Conservation (phyloP, 92 coral and sea anemone species). For the Porites divaricata region DNA sequence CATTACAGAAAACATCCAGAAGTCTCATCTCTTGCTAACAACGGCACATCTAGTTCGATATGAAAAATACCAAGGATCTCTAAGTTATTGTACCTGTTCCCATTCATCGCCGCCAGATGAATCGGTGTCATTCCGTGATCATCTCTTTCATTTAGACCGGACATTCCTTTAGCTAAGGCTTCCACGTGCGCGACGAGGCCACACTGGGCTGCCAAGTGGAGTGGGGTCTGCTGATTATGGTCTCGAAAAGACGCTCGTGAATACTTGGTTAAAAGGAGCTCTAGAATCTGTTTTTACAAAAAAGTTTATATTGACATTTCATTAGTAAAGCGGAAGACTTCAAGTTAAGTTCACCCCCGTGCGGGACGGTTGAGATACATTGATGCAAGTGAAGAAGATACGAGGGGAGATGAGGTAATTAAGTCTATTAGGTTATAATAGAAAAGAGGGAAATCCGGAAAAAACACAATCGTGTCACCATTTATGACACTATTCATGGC, state of each 20-base stretch:
- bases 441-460: no score
- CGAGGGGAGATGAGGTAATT: no score
- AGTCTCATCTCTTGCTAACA: no score
- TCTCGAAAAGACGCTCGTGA: slow-evolving; percentile 71
- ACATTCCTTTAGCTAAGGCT: slow-evolving; percentile 62
- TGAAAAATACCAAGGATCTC: not conserved
- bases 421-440: no score
- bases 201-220: slow-evolving; percentile 74
- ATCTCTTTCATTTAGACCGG: slow-evolving; percentile 79
- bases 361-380: no score
- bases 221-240: slow-evolving; percentile 68
- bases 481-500: no score
- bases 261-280: slow-evolving; percentile 62
- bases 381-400: no score
- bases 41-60: no score
- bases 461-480: no score
- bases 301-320: not conserved
- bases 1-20: no score
- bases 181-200: slow-evolving; percentile 64
- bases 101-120: slow-evolving; percentile 81
- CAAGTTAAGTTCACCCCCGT: no score
- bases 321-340: no score
- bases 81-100: slow-evolving; percentile 48
- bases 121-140: slow-evolving; percentile 75
- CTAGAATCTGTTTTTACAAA: slow-evolving; percentile 50